These are phyloP conservation scores for Tichodroma muraria DNA, from an alignment of 2,113 vertebrate species.

Conservation along the genomic window DNA sequence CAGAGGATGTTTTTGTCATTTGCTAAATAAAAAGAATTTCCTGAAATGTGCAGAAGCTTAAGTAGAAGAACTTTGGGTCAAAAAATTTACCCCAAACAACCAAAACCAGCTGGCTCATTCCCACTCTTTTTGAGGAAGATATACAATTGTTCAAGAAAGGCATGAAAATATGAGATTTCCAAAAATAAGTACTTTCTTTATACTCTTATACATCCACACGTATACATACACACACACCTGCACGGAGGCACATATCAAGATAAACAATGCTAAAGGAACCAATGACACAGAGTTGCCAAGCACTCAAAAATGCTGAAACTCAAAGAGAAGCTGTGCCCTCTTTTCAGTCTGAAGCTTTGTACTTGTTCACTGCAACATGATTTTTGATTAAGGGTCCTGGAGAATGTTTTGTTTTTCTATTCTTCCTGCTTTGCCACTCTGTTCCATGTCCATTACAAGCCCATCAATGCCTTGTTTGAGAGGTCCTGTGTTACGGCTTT, in stretches of 20 bases:
- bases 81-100: not conserved
- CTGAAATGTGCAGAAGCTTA: not conserved
- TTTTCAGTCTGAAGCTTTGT: not conserved
- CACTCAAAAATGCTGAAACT: not conserved
- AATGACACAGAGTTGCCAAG: not conserved
- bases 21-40: not conserved
- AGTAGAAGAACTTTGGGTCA: not conserved
- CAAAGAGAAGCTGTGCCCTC: not conserved
- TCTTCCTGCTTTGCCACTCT: not conserved
- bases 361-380: not conserved
- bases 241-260: not conserved
- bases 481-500: not conserved
- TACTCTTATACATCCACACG: not conserved
- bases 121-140: not conserved
- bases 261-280: not conserved
- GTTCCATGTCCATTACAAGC: fast-evolving
- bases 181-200: not conserved
- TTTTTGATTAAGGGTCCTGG: not conserved
- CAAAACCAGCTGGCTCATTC: not conserved
- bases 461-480: not conserved
- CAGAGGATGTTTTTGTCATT: not conserved
- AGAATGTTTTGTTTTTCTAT: not conserved
- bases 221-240: not conserved
- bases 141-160: not conserved
- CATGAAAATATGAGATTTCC: not conserved